These are phyloP conservation scores for Venturia canescens DNA, from an alignment of 1,140 invertebrate species.

Conservation along the genomic window DNA sequence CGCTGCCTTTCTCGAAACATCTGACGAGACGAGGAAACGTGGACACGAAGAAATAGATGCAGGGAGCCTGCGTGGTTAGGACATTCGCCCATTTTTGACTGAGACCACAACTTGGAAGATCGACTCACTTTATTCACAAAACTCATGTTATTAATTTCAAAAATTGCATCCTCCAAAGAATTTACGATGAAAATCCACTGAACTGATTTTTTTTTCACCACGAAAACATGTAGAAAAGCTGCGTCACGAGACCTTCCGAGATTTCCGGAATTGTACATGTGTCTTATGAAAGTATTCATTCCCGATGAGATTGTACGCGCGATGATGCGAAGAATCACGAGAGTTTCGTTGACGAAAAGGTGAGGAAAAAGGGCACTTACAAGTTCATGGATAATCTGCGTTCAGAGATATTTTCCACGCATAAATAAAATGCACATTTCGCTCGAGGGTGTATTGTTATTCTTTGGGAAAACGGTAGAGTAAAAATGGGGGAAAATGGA, in stretches of 20 bases:
- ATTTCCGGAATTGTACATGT: background rate
- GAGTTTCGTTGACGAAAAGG: background rate
- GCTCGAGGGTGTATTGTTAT: background rate
- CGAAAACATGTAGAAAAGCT: background rate
- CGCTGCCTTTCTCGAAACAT: constrained; percentile 52
- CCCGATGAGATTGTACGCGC: background rate
- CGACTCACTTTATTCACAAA: too few relatives aligned
- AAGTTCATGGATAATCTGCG: background rate
- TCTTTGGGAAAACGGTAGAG: background rate
- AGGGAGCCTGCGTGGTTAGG: too few relatives aligned
- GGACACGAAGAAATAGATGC: background rate
- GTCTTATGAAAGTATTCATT: background rate
- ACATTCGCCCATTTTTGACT: too few relatives aligned
- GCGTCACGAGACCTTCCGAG: background rate
- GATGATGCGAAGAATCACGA: constrained; percentile 19
- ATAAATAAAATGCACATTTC: constrained; percentile 15
- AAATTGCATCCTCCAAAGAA: too few relatives aligned
- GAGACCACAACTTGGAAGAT: too few relatives aligned
- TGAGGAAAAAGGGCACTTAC: background rate
- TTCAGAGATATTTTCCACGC: background rate
- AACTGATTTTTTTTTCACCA: constrained; percentile 10
- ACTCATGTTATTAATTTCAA: too few relatives aligned
- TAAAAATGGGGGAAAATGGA: background rate
- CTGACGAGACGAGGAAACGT: constrained; percentile 36
- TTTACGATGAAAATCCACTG: too few relatives aligned